Conservation (phyloP, 2,888 invertebrate genomes). For the Congeria kusceri region DNA sequence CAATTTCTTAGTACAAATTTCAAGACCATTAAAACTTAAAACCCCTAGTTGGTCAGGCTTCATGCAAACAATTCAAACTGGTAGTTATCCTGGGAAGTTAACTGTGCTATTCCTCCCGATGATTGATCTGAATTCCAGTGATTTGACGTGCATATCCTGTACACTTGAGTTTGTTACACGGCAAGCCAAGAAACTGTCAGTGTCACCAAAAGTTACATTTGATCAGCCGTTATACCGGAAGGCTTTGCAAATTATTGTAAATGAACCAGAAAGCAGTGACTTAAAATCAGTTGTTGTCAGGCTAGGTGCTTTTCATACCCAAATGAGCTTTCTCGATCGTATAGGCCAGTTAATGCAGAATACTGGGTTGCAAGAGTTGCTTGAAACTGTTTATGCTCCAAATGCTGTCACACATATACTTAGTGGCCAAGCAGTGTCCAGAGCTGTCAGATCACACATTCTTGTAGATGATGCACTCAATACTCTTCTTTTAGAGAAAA, state of each 20-base stretch:
- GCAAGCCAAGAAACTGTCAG: slow-evolving; percentile 29
- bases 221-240: slow-evolving; percentile 71
- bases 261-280: slow-evolving; percentile 23
- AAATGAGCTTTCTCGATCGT: slow-evolving; percentile 70
- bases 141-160: slow-evolving; percentile 14
- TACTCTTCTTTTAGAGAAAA: slow-evolving; percentile 22
- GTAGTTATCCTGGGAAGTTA: slow-evolving; percentile 35
- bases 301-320: slow-evolving; percentile 64
- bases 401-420: slow-evolving; percentile 71
- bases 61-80: slow-evolving; percentile 44
- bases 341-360: slow-evolving; percentile 64
- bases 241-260: slow-evolving; percentile 40
- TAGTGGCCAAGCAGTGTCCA: slow-evolving; percentile 64
- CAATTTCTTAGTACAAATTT: background rate
- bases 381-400: slow-evolving; percentile 68
- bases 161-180: slow-evolving; percentile 51
- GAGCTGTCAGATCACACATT: slow-evolving; percentile 66
- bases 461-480: slow-evolving; percentile 58
- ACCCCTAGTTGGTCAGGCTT: slow-evolving; percentile 38
- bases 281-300: slow-evolving; percentile 47
- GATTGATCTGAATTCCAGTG: background rate
- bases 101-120: slow-evolving; percentile 1
- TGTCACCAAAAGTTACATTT: slow-evolving; percentile 58
- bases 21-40: background rate
- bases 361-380: slow-evolving; percentile 68